phyloP scores from a whole-genome alignment of 30 jellyfish, hydroid and myxozoan genomes.

The Turritopsis dohrnii region DNA sequence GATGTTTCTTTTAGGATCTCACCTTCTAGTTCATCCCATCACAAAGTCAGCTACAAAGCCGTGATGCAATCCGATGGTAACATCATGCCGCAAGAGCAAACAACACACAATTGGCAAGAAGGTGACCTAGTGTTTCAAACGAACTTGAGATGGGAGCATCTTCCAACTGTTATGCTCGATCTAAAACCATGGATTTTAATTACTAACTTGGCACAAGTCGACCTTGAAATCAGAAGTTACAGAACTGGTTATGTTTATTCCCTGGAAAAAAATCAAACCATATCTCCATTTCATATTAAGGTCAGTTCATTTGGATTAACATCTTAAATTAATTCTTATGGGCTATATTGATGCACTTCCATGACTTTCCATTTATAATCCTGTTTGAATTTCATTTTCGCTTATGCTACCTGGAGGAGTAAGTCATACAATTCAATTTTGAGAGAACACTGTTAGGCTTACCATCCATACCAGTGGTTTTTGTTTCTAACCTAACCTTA shows the following conservation, averaged over 20 bases:
- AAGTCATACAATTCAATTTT: too few relatives aligned
- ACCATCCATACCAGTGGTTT: too few relatives aligned
- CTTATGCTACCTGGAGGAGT: too few relatives aligned
- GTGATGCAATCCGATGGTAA: background rate
- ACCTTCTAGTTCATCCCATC: background rate
- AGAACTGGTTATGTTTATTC: slow-evolving; percentile 9
- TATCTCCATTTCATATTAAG: background rate
- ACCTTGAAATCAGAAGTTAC: background rate
- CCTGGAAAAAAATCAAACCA: background rate
- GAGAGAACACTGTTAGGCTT: too few relatives aligned
- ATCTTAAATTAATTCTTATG: too few relatives aligned
- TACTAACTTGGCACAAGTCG: background rate
- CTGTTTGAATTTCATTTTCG: too few relatives aligned
- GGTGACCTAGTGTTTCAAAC: background rate
- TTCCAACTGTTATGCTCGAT: slow-evolving; percentile 7
- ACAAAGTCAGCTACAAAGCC: slow-evolving; percentile 1
- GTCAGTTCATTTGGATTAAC: background rate
- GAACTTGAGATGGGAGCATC: slow-evolving; percentile 15
- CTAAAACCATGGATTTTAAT: slow-evolving; percentile 15
- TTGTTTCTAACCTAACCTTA: too few relatives aligned
- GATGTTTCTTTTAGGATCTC: background rate
- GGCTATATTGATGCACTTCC: too few relatives aligned
- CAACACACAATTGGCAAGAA: slow-evolving; percentile 5
- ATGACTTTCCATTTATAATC: too few relatives aligned
- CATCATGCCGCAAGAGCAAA: background rate